Evolutionary conservation across 2,797 vertebrate species (phyloP), one percentile per base, ranked within the genome.

Genomic region (Geotrypetes seraphini): DNA sequence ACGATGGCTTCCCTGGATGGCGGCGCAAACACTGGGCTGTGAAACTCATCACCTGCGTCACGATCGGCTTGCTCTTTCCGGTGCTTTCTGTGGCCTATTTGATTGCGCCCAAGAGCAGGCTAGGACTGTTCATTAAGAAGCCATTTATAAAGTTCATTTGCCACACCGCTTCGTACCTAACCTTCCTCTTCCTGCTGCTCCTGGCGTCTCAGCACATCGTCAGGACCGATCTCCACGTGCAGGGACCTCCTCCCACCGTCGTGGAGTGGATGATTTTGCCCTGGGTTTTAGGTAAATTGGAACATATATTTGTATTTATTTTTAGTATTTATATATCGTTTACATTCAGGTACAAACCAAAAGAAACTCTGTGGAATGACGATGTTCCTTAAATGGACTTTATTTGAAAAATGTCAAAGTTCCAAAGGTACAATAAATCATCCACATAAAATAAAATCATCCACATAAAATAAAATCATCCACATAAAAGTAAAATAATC

Each of bases 71-170:
- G 38, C 84, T 98, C 5, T 97, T 98, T 50, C 95, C 95, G 0
- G 65, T 91, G 70, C 90, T 98, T 12, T 97, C 93, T 1, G 69
- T 83, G 55, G 84, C 91, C 7, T 97, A 97, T 66, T 69, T 98
- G 67, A 71, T 95, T 48, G 94, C 92, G 26, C 92, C 94, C 9
- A 93, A 92, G 65, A 96, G 93, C 62, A 83, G 90, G 30, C 79
- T 98, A 64, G 93, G 93, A 40, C 75, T 83, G 44, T 97, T 98
- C 83, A 92, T 97, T 71, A 96, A 94, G 84, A 98, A 98, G 68
- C 94, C 94, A 50, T 98, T 98, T 79, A 98, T 98, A 73, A 98
- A 98, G 77, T 98, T 98, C 73, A 98, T 98, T 75, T 98, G 94
- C 56, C 94, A 98, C 79, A 98, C 94, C 0, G 92, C 90, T 17